Evolutionary conservation across 2,797 vertebrate genomes (phyloP).

Genomic region (Anniella stebbinsi): DNA sequence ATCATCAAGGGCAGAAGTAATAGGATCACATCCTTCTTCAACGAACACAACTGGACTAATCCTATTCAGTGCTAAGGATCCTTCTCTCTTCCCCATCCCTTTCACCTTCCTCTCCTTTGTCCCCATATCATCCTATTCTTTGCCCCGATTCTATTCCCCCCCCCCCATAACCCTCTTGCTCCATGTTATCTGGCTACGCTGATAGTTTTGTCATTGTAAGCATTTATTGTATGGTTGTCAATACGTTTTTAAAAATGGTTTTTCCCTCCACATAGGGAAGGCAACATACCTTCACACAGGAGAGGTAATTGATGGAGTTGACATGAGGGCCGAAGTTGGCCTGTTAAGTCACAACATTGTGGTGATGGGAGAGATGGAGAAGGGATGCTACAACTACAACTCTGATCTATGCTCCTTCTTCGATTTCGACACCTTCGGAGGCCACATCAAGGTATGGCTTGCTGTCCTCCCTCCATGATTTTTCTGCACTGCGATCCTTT

Average conservation of each 20-base stretch:
- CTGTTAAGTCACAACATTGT: constrained; percentile 90
- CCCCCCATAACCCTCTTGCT: not conserved
- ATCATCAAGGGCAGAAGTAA: no score
- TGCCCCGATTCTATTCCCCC: not conserved
- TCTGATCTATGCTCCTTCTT: constrained; percentile 92
- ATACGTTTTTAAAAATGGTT: not conserved
- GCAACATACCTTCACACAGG: constrained; percentile 89
- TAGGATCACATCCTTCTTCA: no score
- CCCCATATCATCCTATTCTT: not conserved
- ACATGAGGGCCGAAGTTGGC: constrained; percentile 95
- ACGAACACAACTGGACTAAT: not conserved
- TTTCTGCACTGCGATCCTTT: not conserved
- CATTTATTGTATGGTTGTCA: not conserved
- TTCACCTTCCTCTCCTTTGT: not conserved
- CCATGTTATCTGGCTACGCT: not conserved
- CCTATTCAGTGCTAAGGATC: not conserved
- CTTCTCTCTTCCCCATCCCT: not conserved
- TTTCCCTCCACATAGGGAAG: constrained; percentile 82
- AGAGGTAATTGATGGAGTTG: constrained; percentile 89
- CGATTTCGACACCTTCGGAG: constrained; percentile 94
- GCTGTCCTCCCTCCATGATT: not conserved
- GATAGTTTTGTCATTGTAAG: not conserved
- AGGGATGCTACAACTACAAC: constrained; percentile 85
- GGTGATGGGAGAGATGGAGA: constrained; percentile 89
- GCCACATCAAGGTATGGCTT: constrained; percentile 91